Evolutionary conservation across 2,888 invertebrate genomes (phyloP).

Genomic region (Aspidiotus destructor): DNA sequence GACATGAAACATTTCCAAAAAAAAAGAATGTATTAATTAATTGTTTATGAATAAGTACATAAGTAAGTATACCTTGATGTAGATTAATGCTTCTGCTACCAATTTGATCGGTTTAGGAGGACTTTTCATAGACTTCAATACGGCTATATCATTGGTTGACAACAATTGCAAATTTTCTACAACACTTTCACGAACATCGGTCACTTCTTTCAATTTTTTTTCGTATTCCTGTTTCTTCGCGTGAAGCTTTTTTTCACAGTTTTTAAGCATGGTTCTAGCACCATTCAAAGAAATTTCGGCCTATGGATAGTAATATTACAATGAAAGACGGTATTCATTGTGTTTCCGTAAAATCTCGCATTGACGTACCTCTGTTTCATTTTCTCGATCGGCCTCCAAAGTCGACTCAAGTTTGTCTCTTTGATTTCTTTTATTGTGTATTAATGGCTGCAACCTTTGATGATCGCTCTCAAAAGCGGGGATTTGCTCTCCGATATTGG

Average conservation of each 20-base stretch:
- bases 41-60: background rate
- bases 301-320: slow-evolving; percentile 1
- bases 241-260: slow-evolving; percentile 22
- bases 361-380: slow-evolving; percentile 7
- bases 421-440: slow-evolving; percentile 21
- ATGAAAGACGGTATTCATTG: background rate
- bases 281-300: slow-evolving; percentile 23
- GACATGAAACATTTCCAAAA: no score
- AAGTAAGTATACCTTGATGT: slow-evolving; percentile 57
- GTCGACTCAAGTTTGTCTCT: slow-evolving; percentile 10
- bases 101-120: slow-evolving; percentile 82
- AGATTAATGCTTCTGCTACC: slow-evolving; percentile 92
- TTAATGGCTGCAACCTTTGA: slow-evolving; percentile 18
- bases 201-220: slow-evolving; percentile 5
- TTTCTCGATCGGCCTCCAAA: slow-evolving; percentile 20
- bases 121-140: slow-evolving; percentile 90
- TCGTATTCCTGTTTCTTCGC: slow-evolving; percentile 16
- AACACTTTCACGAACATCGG: slow-evolving; percentile 51
- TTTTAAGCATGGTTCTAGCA: slow-evolving; percentile 13
- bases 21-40: no score
- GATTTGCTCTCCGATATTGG: slow-evolving; percentile 16
- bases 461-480: slow-evolving; percentile 16
- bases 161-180: slow-evolving; percentile 56
- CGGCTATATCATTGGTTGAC: slow-evolving; percentile 72
- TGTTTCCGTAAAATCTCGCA: background rate